Conservation (phyloP, 2,797 vertebrate species). For the Chaetophractus vellerosus region DNA sequence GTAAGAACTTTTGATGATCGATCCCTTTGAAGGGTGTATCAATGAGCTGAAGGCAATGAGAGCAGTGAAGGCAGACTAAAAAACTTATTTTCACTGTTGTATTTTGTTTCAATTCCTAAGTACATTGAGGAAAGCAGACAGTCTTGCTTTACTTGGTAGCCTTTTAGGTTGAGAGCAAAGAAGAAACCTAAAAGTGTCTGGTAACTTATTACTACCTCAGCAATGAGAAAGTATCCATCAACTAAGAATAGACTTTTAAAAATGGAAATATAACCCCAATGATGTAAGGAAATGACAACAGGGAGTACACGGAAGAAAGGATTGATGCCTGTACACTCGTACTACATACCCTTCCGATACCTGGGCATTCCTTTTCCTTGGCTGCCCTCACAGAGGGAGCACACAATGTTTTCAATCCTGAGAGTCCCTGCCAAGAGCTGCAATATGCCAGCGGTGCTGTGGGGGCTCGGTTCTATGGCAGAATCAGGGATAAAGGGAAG, state of each 20-base stretch:
- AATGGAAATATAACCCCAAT: background rate
- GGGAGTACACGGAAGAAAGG: too few species aligned
- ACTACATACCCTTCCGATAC: background rate
- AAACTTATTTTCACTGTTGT: background rate
- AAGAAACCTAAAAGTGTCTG: background rate
- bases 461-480: background rate
- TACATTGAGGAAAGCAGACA: background rate
- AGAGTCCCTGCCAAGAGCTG: background rate
- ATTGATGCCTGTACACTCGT: rapidly evolving
- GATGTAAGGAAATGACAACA: background rate
- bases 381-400: background rate
- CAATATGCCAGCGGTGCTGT: too few species aligned
- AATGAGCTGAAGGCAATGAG: background rate
- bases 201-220: background rate
- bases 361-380: background rate
- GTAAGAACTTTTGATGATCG: background rate
- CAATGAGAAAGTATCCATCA: background rate
- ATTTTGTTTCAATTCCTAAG: background rate
- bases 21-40: background rate
- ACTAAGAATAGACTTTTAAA: background rate
- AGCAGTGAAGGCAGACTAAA: background rate
- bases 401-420: rapidly evolving
- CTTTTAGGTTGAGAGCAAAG: background rate
- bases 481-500: background rate
- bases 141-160: background rate